phyloP scores from a whole-genome alignment of 2,888 invertebrate genomes.

The Diaperis boleti region DNA sequence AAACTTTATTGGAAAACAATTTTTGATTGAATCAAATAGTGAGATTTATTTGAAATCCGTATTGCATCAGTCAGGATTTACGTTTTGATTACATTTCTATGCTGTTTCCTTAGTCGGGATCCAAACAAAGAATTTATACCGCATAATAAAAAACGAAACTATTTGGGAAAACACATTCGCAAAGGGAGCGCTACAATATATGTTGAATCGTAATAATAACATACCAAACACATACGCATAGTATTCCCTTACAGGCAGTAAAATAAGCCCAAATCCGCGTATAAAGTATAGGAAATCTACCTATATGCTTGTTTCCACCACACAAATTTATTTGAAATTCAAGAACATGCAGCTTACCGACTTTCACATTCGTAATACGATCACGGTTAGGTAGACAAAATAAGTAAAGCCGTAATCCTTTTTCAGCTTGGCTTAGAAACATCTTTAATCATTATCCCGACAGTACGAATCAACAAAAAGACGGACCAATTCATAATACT shows the following conservation, averaged over 20 bases:
- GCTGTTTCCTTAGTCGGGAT: slow-evolving; percentile 15
- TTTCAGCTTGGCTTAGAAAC: slow-evolving; percentile 16
- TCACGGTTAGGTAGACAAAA: slow-evolving; percentile 12
- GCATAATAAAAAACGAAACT: slow-evolving; percentile 23
- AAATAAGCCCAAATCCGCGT: slow-evolving; percentile 21
- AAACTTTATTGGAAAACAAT: slow-evolving; percentile 6
- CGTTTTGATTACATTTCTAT: slow-evolving; percentile 15
- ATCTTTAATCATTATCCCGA: slow-evolving; percentile 24
- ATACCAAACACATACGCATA: slow-evolving; percentile 20
- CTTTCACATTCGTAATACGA: slow-evolving; percentile 16
- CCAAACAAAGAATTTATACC: slow-evolving; percentile 20
- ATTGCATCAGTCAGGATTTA: slow-evolving; percentile 19
- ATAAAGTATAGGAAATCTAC: slow-evolving; percentile 21
- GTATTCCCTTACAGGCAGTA: slow-evolving; percentile 21
- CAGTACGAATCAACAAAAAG: slow-evolving; percentile 27
- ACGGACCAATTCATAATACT: slow-evolving; percentile 19
- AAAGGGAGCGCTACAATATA: slow-evolving; percentile 6
- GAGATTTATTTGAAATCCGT: slow-evolving; percentile 19
- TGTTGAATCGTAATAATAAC: slow-evolving; percentile 26
- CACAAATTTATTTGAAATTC: slow-evolving; percentile 29
- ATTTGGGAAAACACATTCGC: slow-evolving; percentile 8
- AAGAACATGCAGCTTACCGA: slow-evolving; percentile 16
- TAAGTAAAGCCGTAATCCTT: slow-evolving; percentile 18
- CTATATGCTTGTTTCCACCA: too few relatives aligned
- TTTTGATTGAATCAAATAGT: slow-evolving; percentile 10